Evolutionary conservation across 2,797 vertebrate genomes (phyloP).

Genomic region (Sebastes hubbsi): DNA sequence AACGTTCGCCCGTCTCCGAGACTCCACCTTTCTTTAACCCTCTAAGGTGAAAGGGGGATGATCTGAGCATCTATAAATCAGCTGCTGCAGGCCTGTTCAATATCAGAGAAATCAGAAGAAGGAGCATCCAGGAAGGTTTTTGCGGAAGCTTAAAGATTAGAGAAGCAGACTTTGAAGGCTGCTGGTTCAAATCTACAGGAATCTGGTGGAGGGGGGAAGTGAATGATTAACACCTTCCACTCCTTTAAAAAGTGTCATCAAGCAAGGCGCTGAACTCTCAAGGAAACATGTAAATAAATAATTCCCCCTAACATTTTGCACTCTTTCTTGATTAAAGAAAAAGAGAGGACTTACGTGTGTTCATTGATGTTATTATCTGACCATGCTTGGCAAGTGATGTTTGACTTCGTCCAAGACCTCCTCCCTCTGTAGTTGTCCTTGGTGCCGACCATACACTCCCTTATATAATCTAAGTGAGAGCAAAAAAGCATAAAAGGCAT

Average conservation of each 20-base stretch:
- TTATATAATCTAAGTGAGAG: conserved; percentile 88
- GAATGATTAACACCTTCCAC: conserved; percentile 26
- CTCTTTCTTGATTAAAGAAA: not conserved
- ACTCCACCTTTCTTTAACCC: conserved; percentile 68
- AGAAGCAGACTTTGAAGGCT: conserved; percentile 45
- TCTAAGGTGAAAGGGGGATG: conserved; percentile 62
- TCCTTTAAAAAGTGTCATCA: no score
- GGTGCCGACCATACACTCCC: conserved; percentile 91
- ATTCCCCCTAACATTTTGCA: not conserved
- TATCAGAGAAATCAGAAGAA: conserved; percentile 65
- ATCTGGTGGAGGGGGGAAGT: conserved; percentile 13
- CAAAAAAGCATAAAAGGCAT: conserved; percentile 24
- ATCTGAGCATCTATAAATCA: conserved; percentile 73
- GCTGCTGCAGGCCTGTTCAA: conserved; percentile 62
- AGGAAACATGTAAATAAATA: not conserved
- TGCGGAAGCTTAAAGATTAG: conserved; percentile 43
- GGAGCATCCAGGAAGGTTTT: conserved; percentile 52
- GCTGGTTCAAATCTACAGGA: conserved; percentile 46
- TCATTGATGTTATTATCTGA: conserved; percentile 95
- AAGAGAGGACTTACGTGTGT: conserved; percentile 88
- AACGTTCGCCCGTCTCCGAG: conserved; percentile 59
- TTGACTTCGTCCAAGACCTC: conserved; percentile 90
- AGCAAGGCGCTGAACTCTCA: not conserved
- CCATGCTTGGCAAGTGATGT: conserved; percentile 95
- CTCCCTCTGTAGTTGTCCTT: conserved; percentile 93